These are phyloP conservation scores for Dermatemys mawii DNA, from an alignment of 2,113 vertebrate genomes.

Conservation along the genomic window DNA sequence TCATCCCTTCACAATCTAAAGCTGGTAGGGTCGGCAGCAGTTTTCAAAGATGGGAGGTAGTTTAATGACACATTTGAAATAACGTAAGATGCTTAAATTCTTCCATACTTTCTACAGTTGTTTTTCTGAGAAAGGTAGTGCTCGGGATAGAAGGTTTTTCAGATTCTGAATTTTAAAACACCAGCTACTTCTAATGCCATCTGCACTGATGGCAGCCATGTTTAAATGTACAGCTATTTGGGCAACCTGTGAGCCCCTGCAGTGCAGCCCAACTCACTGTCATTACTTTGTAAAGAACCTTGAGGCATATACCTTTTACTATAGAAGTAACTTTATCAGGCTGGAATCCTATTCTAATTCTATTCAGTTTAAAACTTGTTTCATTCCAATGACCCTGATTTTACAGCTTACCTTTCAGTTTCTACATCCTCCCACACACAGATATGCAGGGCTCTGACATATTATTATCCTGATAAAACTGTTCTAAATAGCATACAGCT, in stretches of 20 bases:
- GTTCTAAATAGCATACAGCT: slow-evolving; percentile 39
- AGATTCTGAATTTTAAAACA: slow-evolving; percentile 47
- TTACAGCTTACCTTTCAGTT: slow-evolving; percentile 68
- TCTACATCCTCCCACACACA: slow-evolving; percentile 37
- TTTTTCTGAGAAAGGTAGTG: slow-evolving; percentile 11
- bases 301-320: slow-evolving; percentile 48
- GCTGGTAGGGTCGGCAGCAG: slow-evolving; percentile 59
- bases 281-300: neutral
- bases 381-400: slow-evolving; percentile 45
- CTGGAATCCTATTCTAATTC: slow-evolving; percentile 60
- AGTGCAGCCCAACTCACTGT: neutral
- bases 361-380: slow-evolving; percentile 20
- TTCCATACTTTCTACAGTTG: slow-evolving; percentile 6
- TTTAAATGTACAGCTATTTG: slow-evolving; percentile 5
- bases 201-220: slow-evolving; percentile 13
- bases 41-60: slow-evolving; percentile 58
- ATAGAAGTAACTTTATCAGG: slow-evolving; percentile 39
- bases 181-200: slow-evolving; percentile 51
- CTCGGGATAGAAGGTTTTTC: slow-evolving; percentile 19
- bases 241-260: slow-evolving; percentile 26
- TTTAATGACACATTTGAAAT: slow-evolving; percentile 62
- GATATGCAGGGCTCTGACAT: slow-evolving; percentile 28
- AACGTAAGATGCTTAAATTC: slow-evolving; percentile 49
- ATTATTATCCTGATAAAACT: slow-evolving; percentile 37
- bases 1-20: slow-evolving; percentile 63